Conservation (phyloP, 2,113 vertebrate genomes). For the Axis porcinus region DNA sequence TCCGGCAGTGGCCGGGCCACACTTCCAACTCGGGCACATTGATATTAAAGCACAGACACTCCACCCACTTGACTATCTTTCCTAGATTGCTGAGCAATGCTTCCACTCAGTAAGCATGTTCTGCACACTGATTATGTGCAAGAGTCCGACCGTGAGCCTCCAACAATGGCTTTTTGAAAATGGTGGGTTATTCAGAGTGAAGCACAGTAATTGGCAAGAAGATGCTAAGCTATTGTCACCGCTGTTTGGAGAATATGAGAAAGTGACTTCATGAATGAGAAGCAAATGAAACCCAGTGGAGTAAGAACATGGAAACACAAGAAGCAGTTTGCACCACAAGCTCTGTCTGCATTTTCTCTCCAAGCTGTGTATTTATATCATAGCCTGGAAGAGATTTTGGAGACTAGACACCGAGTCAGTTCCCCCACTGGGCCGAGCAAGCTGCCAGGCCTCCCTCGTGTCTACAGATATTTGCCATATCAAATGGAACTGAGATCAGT, state of each 20-base stretch:
- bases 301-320: not conserved
- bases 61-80: not conserved
- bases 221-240: not conserved
- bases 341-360: not conserved
- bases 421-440: not conserved
- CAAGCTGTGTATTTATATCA: not conserved
- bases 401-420: not conserved
- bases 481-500: not conserved
- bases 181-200: not conserved
- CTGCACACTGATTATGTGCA: not conserved
- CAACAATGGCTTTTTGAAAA: not conserved
- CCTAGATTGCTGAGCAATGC: not conserved
- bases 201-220: not conserved
- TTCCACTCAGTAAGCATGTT: not conserved
- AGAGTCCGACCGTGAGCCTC: not conserved
- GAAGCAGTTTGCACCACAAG: not conserved
- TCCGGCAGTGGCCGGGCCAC: not conserved
- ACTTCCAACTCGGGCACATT: not conserved
- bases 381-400: not conserved
- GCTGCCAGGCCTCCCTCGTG: not conserved
- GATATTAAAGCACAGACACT: not conserved
- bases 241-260: not conserved
- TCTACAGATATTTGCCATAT: not conserved
- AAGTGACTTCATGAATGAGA: not conserved
- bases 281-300: not conserved